These are phyloP conservation scores for Sphecodes monilicornis DNA, from an alignment of 2,888 invertebrate genomes.

Conservation along the genomic window DNA sequence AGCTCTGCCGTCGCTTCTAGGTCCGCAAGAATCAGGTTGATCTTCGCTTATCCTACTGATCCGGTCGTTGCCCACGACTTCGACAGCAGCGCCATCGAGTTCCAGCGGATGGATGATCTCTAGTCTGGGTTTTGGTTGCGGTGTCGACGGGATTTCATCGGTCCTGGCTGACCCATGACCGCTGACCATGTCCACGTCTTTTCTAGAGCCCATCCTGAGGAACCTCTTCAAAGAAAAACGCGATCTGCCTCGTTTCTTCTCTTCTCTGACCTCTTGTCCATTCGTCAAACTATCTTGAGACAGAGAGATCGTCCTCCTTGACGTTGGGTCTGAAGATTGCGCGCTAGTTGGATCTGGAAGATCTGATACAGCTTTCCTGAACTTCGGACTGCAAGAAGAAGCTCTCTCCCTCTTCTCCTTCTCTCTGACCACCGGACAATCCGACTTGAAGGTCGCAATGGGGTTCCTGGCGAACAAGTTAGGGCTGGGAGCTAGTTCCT, in stretches of 20 bases:
- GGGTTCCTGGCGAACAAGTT: conserved; percentile 87
- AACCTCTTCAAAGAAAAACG: conserved; percentile 94
- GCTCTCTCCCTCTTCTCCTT: conserved; percentile 91
- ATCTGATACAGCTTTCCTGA: conserved; percentile 85
- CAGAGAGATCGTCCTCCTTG: conserved; percentile 89
- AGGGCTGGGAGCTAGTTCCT: conserved; percentile 83
- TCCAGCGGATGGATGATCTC: conserved; percentile 96
- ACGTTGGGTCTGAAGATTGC: conserved; percentile 86
- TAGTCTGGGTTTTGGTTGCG: conserved; percentile 90
- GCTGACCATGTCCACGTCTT: conserved; percentile 87
- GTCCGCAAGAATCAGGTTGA: conserved; percentile 73
- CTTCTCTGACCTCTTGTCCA: conserved; percentile 80
- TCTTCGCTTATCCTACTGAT: conserved; percentile 83
- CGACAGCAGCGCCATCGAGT: conserved; percentile 92
- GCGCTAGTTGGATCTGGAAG: conserved; percentile 79
- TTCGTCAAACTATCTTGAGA: conserved; percentile 90
- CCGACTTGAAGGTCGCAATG: conserved; percentile 86
- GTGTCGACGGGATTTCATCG: conserved; percentile 87
- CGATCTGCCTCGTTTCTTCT: conserved; percentile 89
- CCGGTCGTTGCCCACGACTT: conserved; percentile 88
- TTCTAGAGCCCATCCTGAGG: conserved; percentile 91
- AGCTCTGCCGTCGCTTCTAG: conserved; percentile 52
- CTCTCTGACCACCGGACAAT: conserved; percentile 90
- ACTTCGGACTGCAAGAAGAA: conserved; percentile 87
- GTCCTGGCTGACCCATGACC: conserved; percentile 85